Conservation (phyloP, 2,797 vertebrate species). For the Nyctibius grandis region DNA sequence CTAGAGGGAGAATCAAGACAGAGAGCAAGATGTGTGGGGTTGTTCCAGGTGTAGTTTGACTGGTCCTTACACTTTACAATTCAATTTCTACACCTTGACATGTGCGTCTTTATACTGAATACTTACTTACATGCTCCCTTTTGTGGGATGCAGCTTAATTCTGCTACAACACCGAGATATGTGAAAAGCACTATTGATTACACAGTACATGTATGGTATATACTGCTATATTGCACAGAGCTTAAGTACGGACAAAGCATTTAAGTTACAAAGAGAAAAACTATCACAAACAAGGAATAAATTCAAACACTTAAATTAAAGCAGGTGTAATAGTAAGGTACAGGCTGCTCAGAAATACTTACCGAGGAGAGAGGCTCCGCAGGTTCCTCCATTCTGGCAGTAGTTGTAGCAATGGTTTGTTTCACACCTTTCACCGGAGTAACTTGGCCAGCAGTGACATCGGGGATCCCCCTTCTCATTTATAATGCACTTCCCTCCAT, state of each 20-base stretch:
- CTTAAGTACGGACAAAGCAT: background rate
- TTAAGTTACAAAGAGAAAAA: background rate
- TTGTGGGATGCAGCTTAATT: background rate
- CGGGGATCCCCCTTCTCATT: conserved; percentile 93
- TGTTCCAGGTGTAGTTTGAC: background rate
- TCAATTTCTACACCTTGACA: background rate
- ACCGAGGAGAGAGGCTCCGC: conserved; percentile 90
- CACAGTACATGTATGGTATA: background rate
- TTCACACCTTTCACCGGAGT: conserved; percentile 95
- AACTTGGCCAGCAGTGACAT: conserved; percentile 97
- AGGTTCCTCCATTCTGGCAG: conserved; percentile 95
- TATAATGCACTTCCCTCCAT: conserved; percentile 92
- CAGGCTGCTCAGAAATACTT: conserved; percentile 56
- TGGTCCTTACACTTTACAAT: background rate
- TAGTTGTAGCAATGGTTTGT: conserved; percentile 94
- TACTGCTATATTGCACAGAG: background rate
- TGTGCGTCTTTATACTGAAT: accelerated
- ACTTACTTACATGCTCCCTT: background rate
- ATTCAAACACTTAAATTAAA: background rate
- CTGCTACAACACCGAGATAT: accelerated
- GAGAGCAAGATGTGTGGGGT: background rate
- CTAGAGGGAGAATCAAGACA: background rate
- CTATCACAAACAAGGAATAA: background rate
- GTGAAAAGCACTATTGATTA: background rate
- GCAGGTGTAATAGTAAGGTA: background rate